A percentile compares a stretch with the other conserved stretches of the same genome.
phyloP scores from a whole-genome alignment of 1,140 invertebrate species.

The Stegodyphus mimosarum region DNA sequence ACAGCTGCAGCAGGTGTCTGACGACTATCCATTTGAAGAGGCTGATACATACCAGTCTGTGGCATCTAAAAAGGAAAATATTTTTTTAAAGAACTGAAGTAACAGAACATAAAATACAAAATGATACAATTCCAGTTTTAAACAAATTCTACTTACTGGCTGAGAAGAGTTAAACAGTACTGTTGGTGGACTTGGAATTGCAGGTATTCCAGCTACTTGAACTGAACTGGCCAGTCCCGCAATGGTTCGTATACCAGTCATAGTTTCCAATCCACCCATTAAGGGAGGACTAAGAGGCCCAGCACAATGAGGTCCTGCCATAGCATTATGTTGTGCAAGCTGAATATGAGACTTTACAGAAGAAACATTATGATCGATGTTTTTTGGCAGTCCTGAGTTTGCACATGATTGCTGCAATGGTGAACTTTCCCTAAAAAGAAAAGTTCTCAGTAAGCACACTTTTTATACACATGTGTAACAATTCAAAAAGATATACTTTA shows the following conservation, averaged over 20 bases:
- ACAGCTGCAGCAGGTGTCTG: conserved; percentile 61
- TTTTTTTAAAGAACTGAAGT: too few relatives aligned
- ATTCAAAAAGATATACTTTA: too few relatives aligned
- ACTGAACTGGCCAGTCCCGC: conserved; percentile 57
- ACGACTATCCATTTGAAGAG: conserved; percentile 75
- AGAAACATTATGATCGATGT: conserved; percentile 41
- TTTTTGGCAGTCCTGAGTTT: conserved; percentile 44
- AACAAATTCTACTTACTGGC: conserved; percentile 28
- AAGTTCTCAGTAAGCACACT: not conserved
- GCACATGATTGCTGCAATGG: conserved; percentile 42
- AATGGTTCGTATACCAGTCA: conserved; percentile 51
- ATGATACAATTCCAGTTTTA: too few relatives aligned
- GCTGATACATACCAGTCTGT: conserved; percentile 82
- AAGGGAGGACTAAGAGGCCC: conserved; percentile 55
- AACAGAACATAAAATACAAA: too few relatives aligned
- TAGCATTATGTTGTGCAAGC: conserved; percentile 38
- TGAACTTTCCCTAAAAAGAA: conserved; percentile 39
- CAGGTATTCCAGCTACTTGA: conserved; percentile 80
- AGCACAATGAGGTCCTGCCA: conserved; percentile 39
- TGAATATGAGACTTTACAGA: conserved; percentile 53
- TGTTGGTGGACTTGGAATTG: conserved; percentile 84
- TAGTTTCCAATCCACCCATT: conserved; percentile 36
- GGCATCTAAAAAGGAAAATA: conserved; percentile 71
- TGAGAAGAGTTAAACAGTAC: conserved; percentile 80
- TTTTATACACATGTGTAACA: too few relatives aligned